Base-by-base conservation (phyloP, 2,797 vertebrate genomes). In the Clamator glandarius region DNA sequence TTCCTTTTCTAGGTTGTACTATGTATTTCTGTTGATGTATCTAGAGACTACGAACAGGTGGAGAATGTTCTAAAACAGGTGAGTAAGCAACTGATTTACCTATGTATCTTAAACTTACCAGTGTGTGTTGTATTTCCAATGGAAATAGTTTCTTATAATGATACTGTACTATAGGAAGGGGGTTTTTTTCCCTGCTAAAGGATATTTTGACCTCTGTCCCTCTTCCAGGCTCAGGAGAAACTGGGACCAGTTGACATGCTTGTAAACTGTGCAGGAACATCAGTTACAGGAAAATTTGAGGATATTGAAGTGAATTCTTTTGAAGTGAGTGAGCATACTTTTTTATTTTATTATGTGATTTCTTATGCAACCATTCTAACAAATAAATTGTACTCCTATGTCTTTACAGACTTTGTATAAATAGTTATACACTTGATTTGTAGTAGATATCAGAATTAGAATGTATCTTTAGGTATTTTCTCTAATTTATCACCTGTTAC, bases 161-260 rank as follows among this genome's bases (percentile, higher is more conserved):
- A 35, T 64, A 55, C 1, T 2, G 11, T 69, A 36, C 74, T 57
- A 13, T 3, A 78, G 18, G 18, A 93, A 31, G 11, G 2, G 39
- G 39, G 39, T 39, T 1, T 18, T 54, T 63, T 74, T 66, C 25
- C 41, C 12, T 35, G 7, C 10, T 66, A 19, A 79, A 52, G 39
- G 59, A 10, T 12, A 20, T 87, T 25, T 68, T 72, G n/a, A 81
- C 25, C 3, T 55, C 20, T 90, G 4, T 89, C 12, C 4, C n/a
- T 73, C 19, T 95, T 96, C 35, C 92, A 99, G 99, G 99, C 99
- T 96, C 99, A 99, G 91, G 99, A 99, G 96, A 99, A 99, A 91
- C 96, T 99, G 75, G 99, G 99, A 13, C 99, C 99, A 4, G 99
- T 99, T 89, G 99, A 99, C 95, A 99, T 99, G 99, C 98, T 99